These are phyloP conservation scores for Melanotaenia duboulayi DNA, from an alignment of 2,113 vertebrate genomes.

Conservation along the genomic window DNA sequence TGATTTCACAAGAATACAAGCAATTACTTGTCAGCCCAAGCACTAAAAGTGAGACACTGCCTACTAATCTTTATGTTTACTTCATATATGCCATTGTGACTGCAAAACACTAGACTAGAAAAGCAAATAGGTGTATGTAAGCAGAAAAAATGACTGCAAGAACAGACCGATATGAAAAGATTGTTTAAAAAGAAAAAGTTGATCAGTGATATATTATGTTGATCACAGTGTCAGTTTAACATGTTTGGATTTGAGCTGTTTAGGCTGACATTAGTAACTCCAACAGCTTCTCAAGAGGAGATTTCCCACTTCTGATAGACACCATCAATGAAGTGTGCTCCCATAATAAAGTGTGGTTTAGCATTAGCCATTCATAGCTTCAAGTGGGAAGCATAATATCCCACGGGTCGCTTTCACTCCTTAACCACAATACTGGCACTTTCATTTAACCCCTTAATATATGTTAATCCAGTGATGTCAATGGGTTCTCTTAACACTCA, in stretches of 20 bases:
- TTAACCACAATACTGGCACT: constrained; percentile 75
- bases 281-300: constrained; percentile 55
- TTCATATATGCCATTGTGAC: neutral
- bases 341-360: constrained; percentile 71
- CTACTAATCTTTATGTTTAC: neutral
- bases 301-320: constrained; percentile 63
- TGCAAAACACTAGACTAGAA: no score
- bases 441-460: constrained; percentile 82
- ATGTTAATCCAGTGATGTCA: constrained; percentile 80
- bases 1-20: neutral
- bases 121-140: no score
- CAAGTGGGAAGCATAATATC: constrained; percentile 77
- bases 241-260: constrained; percentile 48
- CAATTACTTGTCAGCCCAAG: neutral
- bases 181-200: neutral
- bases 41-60: neutral
- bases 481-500: constrained; percentile 76
- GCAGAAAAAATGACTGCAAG: no score
- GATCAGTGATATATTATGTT: constrained; percentile 28
- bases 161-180: no score
- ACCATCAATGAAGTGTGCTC: constrained; percentile 57
- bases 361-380: constrained; percentile 78
- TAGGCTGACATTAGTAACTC: constrained; percentile 22
- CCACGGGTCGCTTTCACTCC: constrained; percentile 71
- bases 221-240: constrained; percentile 19